phyloP scores from a whole-genome alignment of 2,113 vertebrate genomes.

The Coryphaenoides rupestris region DNA sequence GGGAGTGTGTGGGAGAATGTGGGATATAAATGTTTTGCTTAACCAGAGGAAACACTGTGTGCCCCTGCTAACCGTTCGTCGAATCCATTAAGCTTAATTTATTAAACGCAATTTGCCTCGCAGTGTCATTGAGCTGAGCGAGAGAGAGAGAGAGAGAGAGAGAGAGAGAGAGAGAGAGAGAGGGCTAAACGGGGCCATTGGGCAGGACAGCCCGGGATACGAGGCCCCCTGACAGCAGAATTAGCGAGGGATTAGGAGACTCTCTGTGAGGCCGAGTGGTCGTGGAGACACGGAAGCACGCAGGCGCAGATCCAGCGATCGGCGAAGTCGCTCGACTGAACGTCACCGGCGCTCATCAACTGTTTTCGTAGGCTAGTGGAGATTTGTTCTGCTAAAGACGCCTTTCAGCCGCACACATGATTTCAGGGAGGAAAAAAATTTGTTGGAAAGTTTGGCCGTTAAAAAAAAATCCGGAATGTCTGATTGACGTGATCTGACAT shows the following conservation, averaged over 20 bases:
- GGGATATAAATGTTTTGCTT: conserved; percentile 90
- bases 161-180: conserved; percentile 73
- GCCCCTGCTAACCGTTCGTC: conserved; percentile 87
- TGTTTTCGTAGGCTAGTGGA: no score
- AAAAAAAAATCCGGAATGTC: no score
- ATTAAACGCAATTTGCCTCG: conserved; percentile 92
- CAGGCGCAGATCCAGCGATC: not conserved
- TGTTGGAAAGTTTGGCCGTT: no score
- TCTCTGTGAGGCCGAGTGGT: conserved; percentile 44
- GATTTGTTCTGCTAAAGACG: no score
- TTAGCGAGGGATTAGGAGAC: conserved; percentile 69
- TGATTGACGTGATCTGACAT: no score
- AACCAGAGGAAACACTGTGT: conserved; percentile 85
- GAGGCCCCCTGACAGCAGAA: conserved; percentile 64
- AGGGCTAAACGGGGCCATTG: conserved; percentile 62
- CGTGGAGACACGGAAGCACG: conserved; percentile 9
- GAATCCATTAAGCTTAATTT: conserved; percentile 95
- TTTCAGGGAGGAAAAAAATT: no score
- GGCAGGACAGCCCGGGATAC: conserved; percentile 60
- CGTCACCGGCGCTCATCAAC: no score
- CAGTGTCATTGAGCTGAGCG: conserved; percentile 86
- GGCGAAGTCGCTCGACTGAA: no score
- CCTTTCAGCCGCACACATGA: no score
- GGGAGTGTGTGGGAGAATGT: conserved; percentile 50
- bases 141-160: conserved; percentile 73